These are phyloP conservation scores for Sardina pilchardus DNA, from an alignment of 2,113 vertebrate species.

Conservation along the genomic window DNA sequence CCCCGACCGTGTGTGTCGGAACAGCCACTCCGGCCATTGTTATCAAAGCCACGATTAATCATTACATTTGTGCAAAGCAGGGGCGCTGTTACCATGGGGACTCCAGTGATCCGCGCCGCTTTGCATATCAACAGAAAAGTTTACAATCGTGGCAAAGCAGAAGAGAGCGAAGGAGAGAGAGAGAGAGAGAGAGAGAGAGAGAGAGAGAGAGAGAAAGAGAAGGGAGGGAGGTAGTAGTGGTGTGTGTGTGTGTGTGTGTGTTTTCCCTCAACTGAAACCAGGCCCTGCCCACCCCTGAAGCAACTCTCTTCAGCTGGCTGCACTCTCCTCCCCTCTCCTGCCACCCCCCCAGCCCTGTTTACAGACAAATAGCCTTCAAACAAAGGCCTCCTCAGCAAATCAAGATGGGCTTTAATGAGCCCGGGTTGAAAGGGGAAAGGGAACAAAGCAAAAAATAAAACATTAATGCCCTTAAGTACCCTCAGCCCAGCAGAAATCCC, in stretches of 20 bases:
- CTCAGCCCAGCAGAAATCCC: conserved; percentile 13
- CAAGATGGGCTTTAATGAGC: conserved; percentile 44
- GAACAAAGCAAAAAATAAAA: conserved; percentile 1
- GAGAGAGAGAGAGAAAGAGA: neutral
- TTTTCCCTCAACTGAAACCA: neutral
- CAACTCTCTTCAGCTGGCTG: conserved; percentile 24
- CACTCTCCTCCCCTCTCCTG: conserved; percentile 21
- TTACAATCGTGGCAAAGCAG: conserved; percentile 54
- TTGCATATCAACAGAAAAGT: conserved; percentile 73
- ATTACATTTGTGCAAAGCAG: conserved; percentile 68
- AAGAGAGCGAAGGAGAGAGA: conserved; percentile 30
- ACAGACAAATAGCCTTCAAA: conserved; percentile 46
- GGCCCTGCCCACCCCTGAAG: conserved; percentile 10
- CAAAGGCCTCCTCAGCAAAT: conserved; percentile 36
- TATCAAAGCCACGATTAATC: conserved; percentile 68
- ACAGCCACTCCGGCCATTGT: conserved; percentile 58
- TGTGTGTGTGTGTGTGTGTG: neutral
- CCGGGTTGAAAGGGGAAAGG: conserved; percentile 32
- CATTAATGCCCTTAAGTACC: conserved; percentile 28
- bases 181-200: neutral
- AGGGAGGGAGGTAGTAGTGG: neutral
- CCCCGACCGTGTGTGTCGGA: conserved; percentile 50
- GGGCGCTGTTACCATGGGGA: conserved; percentile 61
- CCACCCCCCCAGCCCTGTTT: conserved; percentile 28
- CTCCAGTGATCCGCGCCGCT: conserved; percentile 63